Percentiles rank a stretch among this genome's conserved stretches.
Evolutionary conservation across 2,888 invertebrate genomes (phyloP).

Genomic region (Synanthedon vespiformis): DNA sequence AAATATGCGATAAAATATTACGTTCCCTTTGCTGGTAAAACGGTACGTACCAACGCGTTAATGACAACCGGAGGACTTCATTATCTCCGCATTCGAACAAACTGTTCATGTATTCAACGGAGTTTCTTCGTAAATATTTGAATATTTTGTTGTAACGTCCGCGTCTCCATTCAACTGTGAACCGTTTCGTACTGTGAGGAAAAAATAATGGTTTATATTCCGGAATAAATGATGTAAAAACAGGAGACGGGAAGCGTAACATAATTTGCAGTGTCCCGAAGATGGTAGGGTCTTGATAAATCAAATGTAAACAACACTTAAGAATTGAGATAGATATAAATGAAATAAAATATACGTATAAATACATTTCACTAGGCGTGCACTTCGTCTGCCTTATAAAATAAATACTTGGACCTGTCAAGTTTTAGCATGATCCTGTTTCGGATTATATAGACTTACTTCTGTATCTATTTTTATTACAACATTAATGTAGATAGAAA

Average conservation of each 20-base stretch:
- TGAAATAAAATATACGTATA: conserved; percentile 11
- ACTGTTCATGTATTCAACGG: not conserved
- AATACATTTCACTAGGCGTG: no score
- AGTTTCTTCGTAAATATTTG: not conserved
- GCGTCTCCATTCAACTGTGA: not conserved
- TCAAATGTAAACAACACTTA: conserved; percentile 44
- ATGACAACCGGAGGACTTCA: not conserved
- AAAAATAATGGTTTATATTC: conserved; percentile 15
- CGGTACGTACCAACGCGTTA: not conserved
- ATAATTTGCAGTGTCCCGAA: conserved; percentile 37
- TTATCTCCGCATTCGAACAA: not conserved
- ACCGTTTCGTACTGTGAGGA: not conserved
- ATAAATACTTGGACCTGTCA: no score
- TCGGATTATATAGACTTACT: no score
- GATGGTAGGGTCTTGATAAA: conserved; percentile 30
- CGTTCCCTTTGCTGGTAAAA: not conserved
- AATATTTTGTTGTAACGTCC: not conserved
- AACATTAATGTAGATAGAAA: no score
- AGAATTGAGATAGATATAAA: conserved; percentile 16
- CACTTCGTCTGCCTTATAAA: no score
- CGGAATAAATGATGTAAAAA: conserved; percentile 39
- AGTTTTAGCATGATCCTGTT: no score
- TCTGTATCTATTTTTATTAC: no score
- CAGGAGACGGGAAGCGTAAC: conserved; percentile 31
- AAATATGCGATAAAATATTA: conserved; percentile 8